These are phyloP conservation scores for Zelleria hepariella DNA, from an alignment of 2,888 invertebrate species.

Conservation along the genomic window DNA sequence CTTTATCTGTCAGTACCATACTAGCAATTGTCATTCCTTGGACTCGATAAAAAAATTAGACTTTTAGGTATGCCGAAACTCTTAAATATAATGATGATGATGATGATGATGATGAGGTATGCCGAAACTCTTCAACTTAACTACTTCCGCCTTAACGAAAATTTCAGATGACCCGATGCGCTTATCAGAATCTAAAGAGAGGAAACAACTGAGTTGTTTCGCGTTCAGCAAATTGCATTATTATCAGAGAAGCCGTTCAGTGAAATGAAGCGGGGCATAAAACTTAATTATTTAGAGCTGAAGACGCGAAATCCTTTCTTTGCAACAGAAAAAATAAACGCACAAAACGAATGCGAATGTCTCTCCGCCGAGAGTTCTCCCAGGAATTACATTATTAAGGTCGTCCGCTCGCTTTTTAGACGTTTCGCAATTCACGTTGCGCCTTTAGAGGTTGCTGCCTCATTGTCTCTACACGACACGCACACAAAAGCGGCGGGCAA, in stretches of 20 bases:
- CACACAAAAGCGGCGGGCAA: neutral
- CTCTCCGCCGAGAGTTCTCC: conserved; percentile 31
- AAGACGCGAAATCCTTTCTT: conserved; percentile 50
- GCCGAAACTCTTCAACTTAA: no score
- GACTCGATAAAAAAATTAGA: no score
- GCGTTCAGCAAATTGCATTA: neutral
- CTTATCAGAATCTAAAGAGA: no score
- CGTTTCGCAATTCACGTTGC: conserved; percentile 43
- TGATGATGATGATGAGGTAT: no score
- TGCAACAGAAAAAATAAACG: conserved; percentile 39
- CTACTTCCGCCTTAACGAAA: no score
- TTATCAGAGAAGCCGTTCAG: neutral
- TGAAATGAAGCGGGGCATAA: neutral
- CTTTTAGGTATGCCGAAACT: no score
- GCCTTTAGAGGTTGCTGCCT: conserved; percentile 37
- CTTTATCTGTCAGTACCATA: no score
- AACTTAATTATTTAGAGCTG: conserved; percentile 46
- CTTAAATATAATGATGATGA: no score
- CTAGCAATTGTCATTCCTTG: no score
- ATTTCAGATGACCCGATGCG: no score
- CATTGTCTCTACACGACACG: conserved; percentile 34
- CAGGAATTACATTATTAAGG: conserved; percentile 24
- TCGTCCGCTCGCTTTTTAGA: conserved; percentile 29
- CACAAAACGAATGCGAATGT: conserved; percentile 50
- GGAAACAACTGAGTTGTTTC: neutral